A percentile compares a stretch with the other conserved stretches of the same genome.
These are phyloP conservation scores for Engystomops pustulosus DNA, from an alignment of 2,113 vertebrate species.

Conservation along the genomic window DNA sequence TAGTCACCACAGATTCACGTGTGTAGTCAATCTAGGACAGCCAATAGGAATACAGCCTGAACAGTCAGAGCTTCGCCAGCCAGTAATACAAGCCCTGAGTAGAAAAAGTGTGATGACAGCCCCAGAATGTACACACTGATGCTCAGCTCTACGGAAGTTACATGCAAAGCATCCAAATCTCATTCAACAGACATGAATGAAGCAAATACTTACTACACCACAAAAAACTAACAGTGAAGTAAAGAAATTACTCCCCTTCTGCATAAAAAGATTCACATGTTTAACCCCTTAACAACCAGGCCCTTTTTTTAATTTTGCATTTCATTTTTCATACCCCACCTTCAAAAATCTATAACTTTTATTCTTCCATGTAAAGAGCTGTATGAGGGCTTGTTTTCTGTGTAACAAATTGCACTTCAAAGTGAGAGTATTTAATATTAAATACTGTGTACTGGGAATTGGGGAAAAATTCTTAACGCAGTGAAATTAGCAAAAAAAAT, in stretches of 20 bases:
- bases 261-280: neutral
- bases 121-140: constrained; percentile 49
- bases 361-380: no score
- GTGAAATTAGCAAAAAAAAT: no score
- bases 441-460: no score
- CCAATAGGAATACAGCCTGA: constrained; percentile 77
- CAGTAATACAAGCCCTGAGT: constrained; percentile 66
- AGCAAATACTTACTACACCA: neutral
- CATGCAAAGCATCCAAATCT: neutral
- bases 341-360: no score
- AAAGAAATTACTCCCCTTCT: neutral
- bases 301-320: no score
- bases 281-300: no score
- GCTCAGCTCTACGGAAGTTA: neutral
- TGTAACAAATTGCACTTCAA: no score
- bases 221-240: neutral
- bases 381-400: no score
- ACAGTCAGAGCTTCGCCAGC: constrained; percentile 73
- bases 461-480: no score
- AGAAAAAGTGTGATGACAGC: constrained; percentile 62
- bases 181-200: neutral
- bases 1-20: constrained; percentile 67
- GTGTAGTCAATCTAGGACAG: constrained; percentile 76
- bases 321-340: no score
- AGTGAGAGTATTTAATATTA: no score